Evolutionary conservation across 2,888 invertebrate species (phyloP).

Genomic region (Pheosia tremula): DNA sequence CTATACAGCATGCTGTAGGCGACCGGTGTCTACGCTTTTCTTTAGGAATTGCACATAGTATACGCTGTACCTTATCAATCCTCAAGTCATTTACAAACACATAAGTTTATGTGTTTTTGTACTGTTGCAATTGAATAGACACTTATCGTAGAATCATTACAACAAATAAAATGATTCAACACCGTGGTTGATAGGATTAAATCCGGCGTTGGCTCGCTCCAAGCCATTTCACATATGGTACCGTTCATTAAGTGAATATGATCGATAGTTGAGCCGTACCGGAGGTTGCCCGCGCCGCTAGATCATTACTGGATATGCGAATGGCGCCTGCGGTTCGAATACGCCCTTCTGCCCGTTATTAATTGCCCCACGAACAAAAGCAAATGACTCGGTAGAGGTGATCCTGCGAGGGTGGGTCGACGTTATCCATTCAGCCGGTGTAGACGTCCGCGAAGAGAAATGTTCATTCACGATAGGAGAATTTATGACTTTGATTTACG

Average conservation of each 20-base stretch:
- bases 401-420: constrained; percentile 79
- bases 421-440: constrained; percentile 81
- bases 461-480: constrained; percentile 83
- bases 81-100: too few relatives aligned
- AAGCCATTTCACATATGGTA: constrained; percentile 51
- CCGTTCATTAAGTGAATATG: constrained; percentile 66
- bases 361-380: constrained; percentile 83
- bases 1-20: too few relatives aligned
- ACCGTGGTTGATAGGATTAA: not conserved
- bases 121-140: too few relatives aligned
- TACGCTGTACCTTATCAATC: too few relatives aligned
- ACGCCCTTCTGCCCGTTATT: constrained; percentile 81
- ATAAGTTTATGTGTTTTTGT: too few relatives aligned
- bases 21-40: too few relatives aligned
- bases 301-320: constrained; percentile 79
- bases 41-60: too few relatives aligned
- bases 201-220: constrained; percentile 20
- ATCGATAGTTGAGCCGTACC: constrained; percentile 65
- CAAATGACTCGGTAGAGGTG: constrained; percentile 83
- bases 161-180: not conserved
- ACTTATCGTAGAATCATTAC: too few relatives aligned
- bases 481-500: constrained; percentile 84
- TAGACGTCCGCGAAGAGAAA: constrained; percentile 83
- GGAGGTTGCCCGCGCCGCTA: constrained; percentile 60
- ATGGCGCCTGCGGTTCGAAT: constrained; percentile 74